phyloP scores from a whole-genome alignment of 2,113 vertebrate genomes.

The Solenodon paradoxus region DNA sequence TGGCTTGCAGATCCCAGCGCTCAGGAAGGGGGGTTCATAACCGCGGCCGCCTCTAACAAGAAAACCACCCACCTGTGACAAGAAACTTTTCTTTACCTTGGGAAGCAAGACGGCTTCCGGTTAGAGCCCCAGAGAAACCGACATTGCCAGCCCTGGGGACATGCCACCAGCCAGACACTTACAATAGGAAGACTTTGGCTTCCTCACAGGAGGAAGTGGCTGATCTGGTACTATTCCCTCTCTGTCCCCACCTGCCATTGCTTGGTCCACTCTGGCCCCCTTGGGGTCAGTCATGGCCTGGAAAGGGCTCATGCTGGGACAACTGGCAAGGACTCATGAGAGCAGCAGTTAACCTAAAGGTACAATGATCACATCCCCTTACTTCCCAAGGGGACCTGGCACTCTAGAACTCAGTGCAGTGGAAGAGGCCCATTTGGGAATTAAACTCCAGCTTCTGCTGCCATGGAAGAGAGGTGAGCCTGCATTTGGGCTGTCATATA shows the following conservation, averaged over 20 bases:
- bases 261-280: background rate
- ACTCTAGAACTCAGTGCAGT: background rate
- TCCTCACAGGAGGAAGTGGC: constrained; percentile 47
- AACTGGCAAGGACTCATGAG: background rate
- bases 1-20: background rate
- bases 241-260: background rate
- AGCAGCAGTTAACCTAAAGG: background rate
- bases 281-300: background rate
- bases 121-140: constrained; percentile 76
- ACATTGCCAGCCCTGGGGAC: background rate
- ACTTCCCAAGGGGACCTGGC: background rate
- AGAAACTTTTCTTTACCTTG: constrained; percentile 87
- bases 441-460: background rate
- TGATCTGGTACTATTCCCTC: background rate
- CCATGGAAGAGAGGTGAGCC: rapidly evolving
- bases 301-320: background rate
- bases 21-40: background rate
- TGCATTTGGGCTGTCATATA: background rate
- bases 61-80: constrained; percentile 87
- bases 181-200: constrained; percentile 5
- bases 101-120: constrained; percentile 90
- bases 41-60: constrained; percentile 75
- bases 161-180: background rate
- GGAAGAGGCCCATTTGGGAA: background rate
- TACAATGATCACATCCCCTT: background rate